Evolutionary conservation across 53 echinoderm and acorn worm species (phyloP).

Genomic region (Pentamera pediparva): DNA sequence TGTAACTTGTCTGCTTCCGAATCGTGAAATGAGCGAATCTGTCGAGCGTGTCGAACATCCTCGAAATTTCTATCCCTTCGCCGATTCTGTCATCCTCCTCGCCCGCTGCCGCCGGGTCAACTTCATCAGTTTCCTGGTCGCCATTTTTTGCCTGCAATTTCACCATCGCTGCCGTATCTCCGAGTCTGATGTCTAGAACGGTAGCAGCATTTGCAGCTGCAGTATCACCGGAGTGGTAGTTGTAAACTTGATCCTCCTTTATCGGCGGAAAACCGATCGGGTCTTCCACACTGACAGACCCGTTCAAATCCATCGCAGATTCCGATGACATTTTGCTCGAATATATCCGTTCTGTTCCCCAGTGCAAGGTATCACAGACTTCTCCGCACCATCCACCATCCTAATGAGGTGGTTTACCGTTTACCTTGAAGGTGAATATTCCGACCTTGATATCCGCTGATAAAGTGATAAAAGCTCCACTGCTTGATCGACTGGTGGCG

Average conservation of each 20-base stretch:
- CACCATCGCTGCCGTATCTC: slow-evolving; percentile 8
- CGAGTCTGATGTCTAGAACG: no score
- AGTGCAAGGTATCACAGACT: neutral
- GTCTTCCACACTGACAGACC: neutral
- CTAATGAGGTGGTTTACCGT: slow-evolving; percentile 10
- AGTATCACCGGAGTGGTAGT: no score
- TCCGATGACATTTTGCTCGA: slow-evolving; percentile 20
- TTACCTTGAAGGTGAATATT: slow-evolving; percentile 1
- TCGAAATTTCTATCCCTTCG: slow-evolving; percentile 1
- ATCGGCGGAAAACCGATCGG: slow-evolving; percentile 11
- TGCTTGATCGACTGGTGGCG: slow-evolving; percentile 7
- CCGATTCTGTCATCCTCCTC: slow-evolving; percentile 26
- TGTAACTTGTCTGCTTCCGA: slow-evolving; percentile 96
- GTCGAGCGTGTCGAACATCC: slow-evolving; percentile 49
- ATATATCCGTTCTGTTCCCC: neutral
- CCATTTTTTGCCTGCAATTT: slow-evolving; percentile 24
- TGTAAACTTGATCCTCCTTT: slow-evolving; percentile 19
- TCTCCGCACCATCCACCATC: slow-evolving; percentile 6
- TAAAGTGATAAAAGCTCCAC: no score
- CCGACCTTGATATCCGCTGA: slow-evolving; percentile 15
- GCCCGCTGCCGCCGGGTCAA: neutral
- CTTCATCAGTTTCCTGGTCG: slow-evolving; percentile 2
- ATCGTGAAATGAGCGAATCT: slow-evolving; percentile 98
- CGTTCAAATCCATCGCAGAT: neutral
- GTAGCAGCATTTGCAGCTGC: no score